Base-by-base conservation (phyloP, 1,140 invertebrate species). In the Contarinia nasturtii region DNA sequence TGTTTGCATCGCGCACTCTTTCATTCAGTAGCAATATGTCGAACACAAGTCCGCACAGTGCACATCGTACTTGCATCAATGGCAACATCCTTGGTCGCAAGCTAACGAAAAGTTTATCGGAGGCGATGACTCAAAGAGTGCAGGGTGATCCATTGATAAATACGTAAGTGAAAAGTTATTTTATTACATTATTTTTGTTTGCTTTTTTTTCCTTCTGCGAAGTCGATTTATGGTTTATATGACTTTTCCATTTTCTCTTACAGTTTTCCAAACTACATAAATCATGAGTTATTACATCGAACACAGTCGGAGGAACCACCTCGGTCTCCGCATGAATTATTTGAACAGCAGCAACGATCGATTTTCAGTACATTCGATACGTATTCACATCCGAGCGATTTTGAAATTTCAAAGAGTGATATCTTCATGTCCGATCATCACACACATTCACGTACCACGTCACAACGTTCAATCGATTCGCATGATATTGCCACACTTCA, bases 301-400 rank as follows among this genome's bases (percentile, higher is more conserved):
- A 86, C 83, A 4, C 81, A 85, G 59, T 86, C 82, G 38, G 82
- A 87, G 64, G 82, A 86, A 60, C 80, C 80, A 10, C 80, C 78
- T 17, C 69, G 76, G 57, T 82, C 79, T 14, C 79, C 79, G 10
- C 74, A 75, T 12, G 45, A 46, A 33, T 12, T 21, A 7, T 42
- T 15, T 15, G 14, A 43, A 43, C 41, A 12, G 14, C 17, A 19
- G 15, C 14, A 44, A 44, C 7, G 12, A 33, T 14, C 22, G 22
- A 11, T 22, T 12, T 27, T 22, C 22, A 22, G 19, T 14, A 43
- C 22, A 20, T 27, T 41, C 18, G 41, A 48, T 7, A 38, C 34
- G 15, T 33, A 34, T 40, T 14, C 41, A 11, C 21, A 20, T 11
- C 47, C 42, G 20, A 44, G 47, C 43, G 38, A 48, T 43, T 36